Base-by-base conservation (phyloP, 2,113 vertebrate genomes). In the Trinectes maculatus region DNA sequence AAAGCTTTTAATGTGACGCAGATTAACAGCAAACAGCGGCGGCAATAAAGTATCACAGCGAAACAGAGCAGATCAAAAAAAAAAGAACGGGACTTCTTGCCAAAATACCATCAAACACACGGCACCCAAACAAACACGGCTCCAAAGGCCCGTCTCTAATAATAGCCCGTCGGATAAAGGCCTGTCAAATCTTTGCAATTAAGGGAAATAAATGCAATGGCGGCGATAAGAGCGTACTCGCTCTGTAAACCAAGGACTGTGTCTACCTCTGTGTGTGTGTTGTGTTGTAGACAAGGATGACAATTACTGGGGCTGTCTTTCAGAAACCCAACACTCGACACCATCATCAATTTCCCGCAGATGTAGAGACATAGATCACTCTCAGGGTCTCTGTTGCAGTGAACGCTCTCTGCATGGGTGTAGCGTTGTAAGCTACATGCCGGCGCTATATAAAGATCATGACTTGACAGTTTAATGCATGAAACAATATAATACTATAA, bases 21-120 rank as follows among this genome's bases (percentile, higher is more conserved):
- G 77, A 79, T 68, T 52, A 79, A 53, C 54, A 54, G 46, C 34
- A 66, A 39, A n/a, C 39, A 21, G 40, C 48, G 33, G 67, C 67
- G 9, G 63, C 44, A 33, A n/a, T n/a, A n/a, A 58, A 28, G 56
- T 29, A 69, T 64, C 58, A 74, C 52, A 58, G 40, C 58, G n/a
- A 36, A 63, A 39, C 13, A 58, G 12, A 69, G 44, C n/a, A n/a
- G n/a, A n/a, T n/a, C n/a, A n/a, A n/a, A n/a, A n/a, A n/a, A n/a
- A 34, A 16, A 77, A 55, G 64, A 59, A 66, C 24, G 6, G 29
- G 54, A 55, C 36, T n/a, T 43, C 25, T 19, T 10, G 39, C 25
- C 37, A 26, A 47, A 47, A 64, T 8, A 24, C 24, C n/a, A 51
- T 71, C 13, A 58, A 53, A 63, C 25, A 11, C 2, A 34, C 13